Conservation (phyloP, 1,140 invertebrate genomes). For the Harlomillsia oculata region DNA sequence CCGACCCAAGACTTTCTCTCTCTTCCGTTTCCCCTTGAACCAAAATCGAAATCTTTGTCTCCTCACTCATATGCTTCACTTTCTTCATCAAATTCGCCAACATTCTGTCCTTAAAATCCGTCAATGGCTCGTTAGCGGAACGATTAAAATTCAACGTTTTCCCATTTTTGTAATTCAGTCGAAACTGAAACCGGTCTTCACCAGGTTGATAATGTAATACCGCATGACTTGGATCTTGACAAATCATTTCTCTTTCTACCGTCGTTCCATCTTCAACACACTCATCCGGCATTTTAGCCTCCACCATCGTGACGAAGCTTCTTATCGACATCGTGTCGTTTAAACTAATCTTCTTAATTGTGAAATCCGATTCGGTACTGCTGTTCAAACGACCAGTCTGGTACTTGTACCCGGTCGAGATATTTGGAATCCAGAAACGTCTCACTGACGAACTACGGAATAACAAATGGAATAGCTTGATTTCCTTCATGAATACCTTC, state of each 20-base stretch:
- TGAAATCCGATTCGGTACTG: no score
- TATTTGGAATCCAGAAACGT: no score
- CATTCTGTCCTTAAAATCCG: slow-evolving; percentile 50
- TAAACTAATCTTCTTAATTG: no score
- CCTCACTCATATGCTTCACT: slow-evolving; percentile 41
- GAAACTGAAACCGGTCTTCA: slow-evolving; percentile 22
- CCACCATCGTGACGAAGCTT: no score
- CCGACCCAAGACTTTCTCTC: slow-evolving; percentile 35
- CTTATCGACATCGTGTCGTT: no score
- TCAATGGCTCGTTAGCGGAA: slow-evolving; percentile 48
- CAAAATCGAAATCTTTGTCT: slow-evolving; percentile 41
- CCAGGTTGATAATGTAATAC: slow-evolving; percentile 18
- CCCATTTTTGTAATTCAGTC: slow-evolving; percentile 9
- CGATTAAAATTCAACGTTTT: slow-evolving; percentile 55
- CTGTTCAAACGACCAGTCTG: no score
- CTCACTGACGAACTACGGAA: no score
- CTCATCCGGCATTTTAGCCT: no score
- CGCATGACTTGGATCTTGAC: not conserved
- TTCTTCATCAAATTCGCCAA: slow-evolving; percentile 52
- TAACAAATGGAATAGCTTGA: no score
- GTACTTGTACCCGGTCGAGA: no score
- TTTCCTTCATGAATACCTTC: no score
- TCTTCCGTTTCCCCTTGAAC: slow-evolving; percentile 29
- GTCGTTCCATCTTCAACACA: no score
- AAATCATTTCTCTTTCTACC: not conserved